These are phyloP conservation scores for Montipora sp. DNA, from an alignment of 64 coral and sea anemone species.

Conservation along the genomic window DNA sequence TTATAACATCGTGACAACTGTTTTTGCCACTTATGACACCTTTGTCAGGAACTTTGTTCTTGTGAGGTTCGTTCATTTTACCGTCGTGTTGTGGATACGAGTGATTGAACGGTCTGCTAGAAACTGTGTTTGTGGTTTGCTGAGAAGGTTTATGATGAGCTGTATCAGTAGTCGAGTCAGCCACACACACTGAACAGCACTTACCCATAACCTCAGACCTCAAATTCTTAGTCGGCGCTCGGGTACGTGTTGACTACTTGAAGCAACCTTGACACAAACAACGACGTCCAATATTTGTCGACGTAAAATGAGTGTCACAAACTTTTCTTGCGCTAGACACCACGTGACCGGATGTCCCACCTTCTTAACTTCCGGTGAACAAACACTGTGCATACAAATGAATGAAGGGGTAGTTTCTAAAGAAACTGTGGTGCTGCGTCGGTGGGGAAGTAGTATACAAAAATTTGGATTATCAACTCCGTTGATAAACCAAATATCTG, in stretches of 20 bases:
- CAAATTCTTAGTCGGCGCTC: conserved; percentile 10
- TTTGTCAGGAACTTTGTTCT: conserved; percentile 86
- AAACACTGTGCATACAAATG: not conserved
- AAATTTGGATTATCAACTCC: no score
- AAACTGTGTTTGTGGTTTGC: conserved; percentile 93
- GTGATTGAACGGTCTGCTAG: conserved; percentile 76
- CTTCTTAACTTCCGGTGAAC: conserved; percentile 1
- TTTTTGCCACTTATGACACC: conserved; percentile 70
- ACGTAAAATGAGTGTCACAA: conserved; percentile 11
- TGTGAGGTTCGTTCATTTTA: conserved; percentile 72
- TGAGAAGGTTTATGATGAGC: conserved; percentile 76
- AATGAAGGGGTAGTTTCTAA: no score
- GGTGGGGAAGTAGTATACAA: no score
- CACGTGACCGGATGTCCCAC: conserved; percentile 40
- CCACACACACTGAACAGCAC: conserved; percentile 93
- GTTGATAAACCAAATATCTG: no score
- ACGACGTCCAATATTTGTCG: not conserved
- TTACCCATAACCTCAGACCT: conserved; percentile 88
- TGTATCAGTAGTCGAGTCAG: conserved; percentile 72
- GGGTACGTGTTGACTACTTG: not conserved
- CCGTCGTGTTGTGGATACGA: conserved; percentile 67
- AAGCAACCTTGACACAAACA: not conserved
- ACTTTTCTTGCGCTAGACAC: conserved; percentile 37
- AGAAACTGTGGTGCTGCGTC: no score
- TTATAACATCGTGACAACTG: conserved; percentile 79